These are phyloP conservation scores for Ceratosolen solmsi DNA, from an alignment of 1,140 invertebrate species.

Conservation along the genomic window DNA sequence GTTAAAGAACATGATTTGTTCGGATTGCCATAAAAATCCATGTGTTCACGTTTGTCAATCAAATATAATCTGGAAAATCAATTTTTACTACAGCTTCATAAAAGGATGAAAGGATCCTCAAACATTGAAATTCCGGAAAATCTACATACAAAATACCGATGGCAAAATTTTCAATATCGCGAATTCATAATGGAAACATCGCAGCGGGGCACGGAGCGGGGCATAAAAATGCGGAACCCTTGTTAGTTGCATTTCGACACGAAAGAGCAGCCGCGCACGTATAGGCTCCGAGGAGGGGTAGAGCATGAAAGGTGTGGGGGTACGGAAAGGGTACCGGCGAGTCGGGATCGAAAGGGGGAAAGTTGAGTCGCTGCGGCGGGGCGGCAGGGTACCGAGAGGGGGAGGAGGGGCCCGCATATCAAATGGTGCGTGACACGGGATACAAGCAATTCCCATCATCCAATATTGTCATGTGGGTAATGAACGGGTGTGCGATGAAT, in stretches of 20 bases:
- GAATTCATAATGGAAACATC: slow-evolving; percentile 39
- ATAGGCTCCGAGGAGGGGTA: background rate
- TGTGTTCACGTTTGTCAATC: slow-evolving; percentile 21
- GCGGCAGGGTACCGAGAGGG: slow-evolving; percentile 11
- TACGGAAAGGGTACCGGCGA: background rate
- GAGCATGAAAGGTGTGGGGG: background rate
- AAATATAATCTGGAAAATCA: slow-evolving; percentile 30
- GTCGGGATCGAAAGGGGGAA: too few relatives aligned
- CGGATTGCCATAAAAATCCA: slow-evolving; percentile 18
- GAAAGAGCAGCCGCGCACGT: background rate
- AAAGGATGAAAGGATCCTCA: slow-evolving; percentile 28
- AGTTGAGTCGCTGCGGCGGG: too few relatives aligned
- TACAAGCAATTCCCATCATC: slow-evolving; percentile 72
- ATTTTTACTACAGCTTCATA: slow-evolving; percentile 27
- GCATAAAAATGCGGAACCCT: slow-evolving; percentile 29
- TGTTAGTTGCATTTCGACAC: slow-evolving; percentile 38
- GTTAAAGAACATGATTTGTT: background rate
- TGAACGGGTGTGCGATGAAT: slow-evolving; percentile 70
- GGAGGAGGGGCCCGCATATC: slow-evolving; percentile 64
- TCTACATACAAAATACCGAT: slow-evolving; percentile 20
- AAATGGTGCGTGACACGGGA: slow-evolving; percentile 70
- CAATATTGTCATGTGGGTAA: slow-evolving; percentile 74
- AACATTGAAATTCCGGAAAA: slow-evolving; percentile 30
- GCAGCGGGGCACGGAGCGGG: background rate
- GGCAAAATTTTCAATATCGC: slow-evolving; percentile 36